These are phyloP conservation scores for Poecilus cupreus DNA, from an alignment of 2,888 invertebrate genomes.

Conservation along the genomic window DNA sequence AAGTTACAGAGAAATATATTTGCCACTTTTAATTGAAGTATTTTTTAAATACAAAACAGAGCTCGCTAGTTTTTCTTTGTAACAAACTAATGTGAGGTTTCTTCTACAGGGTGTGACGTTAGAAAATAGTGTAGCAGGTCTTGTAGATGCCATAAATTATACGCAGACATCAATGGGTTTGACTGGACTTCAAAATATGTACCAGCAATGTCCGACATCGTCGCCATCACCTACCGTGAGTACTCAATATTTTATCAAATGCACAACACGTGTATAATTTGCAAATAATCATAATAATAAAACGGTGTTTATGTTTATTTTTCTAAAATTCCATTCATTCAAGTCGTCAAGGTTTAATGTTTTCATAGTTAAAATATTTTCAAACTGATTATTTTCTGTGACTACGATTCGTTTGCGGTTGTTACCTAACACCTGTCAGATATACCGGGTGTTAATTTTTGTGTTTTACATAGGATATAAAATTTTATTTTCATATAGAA, in stretches of 20 bases:
- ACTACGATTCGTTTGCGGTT: no score
- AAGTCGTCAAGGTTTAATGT: background rate
- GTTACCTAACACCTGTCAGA: no score
- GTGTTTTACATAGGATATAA: no score
- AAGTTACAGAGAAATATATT: no score
- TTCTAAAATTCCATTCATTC: background rate
- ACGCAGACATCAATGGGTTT: constrained; percentile 71
- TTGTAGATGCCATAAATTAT: constrained; percentile 74
- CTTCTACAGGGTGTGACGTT: constrained; percentile 75
- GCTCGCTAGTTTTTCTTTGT: no score
- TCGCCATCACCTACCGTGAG: constrained; percentile 79
- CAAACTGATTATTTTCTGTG: background rate
- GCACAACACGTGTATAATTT: background rate
- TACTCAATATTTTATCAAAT: no score
- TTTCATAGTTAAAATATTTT: no score
- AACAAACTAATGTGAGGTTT: constrained; percentile 5
- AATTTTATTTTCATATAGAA: no score
- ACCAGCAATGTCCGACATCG: constrained; percentile 74
- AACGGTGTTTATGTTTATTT: background rate
- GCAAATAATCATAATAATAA: background rate
- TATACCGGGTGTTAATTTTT: no score
- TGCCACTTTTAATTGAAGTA: no score
- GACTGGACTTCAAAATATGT: constrained; percentile 64
- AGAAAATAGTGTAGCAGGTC: constrained; percentile 80
- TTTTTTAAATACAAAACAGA: no score